These are phyloP conservation scores for Catharus fuscescens DNA, from an alignment of 2,113 vertebrate species.

Conservation along the genomic window DNA sequence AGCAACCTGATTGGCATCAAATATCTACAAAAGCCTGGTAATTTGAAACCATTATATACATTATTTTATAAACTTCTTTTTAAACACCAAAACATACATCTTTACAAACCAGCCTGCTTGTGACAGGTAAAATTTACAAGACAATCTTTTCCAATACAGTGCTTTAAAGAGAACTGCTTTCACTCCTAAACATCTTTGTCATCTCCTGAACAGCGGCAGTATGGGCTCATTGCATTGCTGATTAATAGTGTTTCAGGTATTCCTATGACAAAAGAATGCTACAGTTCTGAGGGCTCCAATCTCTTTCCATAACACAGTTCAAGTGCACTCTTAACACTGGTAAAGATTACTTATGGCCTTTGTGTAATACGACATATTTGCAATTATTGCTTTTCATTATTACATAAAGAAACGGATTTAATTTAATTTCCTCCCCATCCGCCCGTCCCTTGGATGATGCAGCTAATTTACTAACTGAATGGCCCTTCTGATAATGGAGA, in stretches of 20 bases:
- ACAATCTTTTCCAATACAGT: slow-evolving; percentile 81
- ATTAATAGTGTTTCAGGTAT: slow-evolving; percentile 60
- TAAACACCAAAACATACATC: slow-evolving; percentile 87
- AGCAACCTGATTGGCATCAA: slow-evolving; percentile 81
- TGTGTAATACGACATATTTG: slow-evolving; percentile 68
- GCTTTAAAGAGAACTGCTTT: slow-evolving; percentile 78
- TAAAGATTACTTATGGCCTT: slow-evolving; percentile 80
- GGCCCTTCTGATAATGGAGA: slow-evolving; percentile 46
- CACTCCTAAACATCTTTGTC: slow-evolving; percentile 65
- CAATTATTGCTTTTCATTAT: slow-evolving; percentile 83
- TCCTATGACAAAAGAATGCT: slow-evolving; percentile 60
- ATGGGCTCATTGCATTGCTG: slow-evolving; percentile 67
- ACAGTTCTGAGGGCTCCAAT: slow-evolving; percentile 62
- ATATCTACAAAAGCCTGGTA: slow-evolving; percentile 90
- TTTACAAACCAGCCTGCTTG: slow-evolving; percentile 84
- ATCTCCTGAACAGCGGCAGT: slow-evolving; percentile 74
- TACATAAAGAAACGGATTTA: slow-evolving; percentile 69
- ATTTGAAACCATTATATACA: slow-evolving; percentile 91
- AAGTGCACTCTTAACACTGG: slow-evolving; percentile 72
- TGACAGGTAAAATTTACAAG: slow-evolving; percentile 82
- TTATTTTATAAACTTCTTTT: slow-evolving; percentile 85
- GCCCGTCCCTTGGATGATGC: background rate
- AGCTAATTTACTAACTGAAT: slow-evolving; percentile 52
- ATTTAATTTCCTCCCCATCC: slow-evolving; percentile 60
- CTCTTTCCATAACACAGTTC: slow-evolving; percentile 58